phyloP scores from a whole-genome alignment of 2,797 vertebrate species.

The Apogon talboti region DNA sequence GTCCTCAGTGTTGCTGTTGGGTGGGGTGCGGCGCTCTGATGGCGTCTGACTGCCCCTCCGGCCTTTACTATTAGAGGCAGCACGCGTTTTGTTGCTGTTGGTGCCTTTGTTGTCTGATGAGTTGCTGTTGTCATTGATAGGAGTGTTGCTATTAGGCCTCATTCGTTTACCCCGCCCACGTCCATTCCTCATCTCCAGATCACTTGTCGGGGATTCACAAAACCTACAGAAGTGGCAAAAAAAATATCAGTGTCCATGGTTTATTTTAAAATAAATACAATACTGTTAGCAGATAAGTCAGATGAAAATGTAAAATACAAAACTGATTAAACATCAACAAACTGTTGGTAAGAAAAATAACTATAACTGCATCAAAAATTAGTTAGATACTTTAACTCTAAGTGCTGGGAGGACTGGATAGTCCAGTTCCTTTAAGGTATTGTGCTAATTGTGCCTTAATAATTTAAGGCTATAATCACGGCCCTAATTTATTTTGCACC shows the following conservation, averaged over 20 bases:
- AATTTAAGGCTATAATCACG: no score
- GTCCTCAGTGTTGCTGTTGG: slow-evolving; percentile 89
- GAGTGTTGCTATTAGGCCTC: slow-evolving; percentile 96
- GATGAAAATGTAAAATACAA: no score
- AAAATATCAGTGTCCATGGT: slow-evolving; percentile 8
- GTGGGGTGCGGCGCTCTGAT: slow-evolving; percentile 93
- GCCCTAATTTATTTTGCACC: no score
- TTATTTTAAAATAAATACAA: background rate
- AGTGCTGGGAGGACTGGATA: background rate
- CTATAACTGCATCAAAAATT: background rate
- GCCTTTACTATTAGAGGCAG: slow-evolving; percentile 95
- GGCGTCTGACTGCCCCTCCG: slow-evolving; percentile 97
- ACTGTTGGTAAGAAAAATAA: no score
- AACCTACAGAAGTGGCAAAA: slow-evolving; percentile 84
- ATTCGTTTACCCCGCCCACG: slow-evolving; percentile 96
- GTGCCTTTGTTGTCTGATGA: slow-evolving; percentile 90
- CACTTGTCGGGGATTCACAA: slow-evolving; percentile 98
- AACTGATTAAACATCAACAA: no score
- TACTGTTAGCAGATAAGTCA: no score
- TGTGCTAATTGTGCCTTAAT: background rate
- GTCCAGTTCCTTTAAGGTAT: background rate
- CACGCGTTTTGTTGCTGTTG: slow-evolving; percentile 95
- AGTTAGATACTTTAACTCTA: background rate
- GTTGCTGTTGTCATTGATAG: slow-evolving; percentile 90
- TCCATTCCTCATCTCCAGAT: slow-evolving; percentile 98